phyloP scores from a whole-genome alignment of 2,888 invertebrate genomes.

The Harmothoe impar region DNA sequence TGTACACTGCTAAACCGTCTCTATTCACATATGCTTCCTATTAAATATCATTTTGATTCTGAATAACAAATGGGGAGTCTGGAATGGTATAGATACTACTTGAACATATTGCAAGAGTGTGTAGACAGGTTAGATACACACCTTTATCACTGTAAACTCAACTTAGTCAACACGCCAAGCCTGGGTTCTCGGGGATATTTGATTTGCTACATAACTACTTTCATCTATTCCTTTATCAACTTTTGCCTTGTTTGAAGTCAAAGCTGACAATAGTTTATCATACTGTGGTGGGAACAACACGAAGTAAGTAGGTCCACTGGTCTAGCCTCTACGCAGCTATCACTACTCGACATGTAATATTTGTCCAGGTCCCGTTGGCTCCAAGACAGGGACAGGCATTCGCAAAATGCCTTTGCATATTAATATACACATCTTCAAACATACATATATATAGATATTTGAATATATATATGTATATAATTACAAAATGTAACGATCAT shows the following conservation, averaged over 20 bases:
- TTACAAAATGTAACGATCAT: constrained; percentile 35
- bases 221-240: not conserved
- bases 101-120: not conserved
- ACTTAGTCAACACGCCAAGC: too few species aligned
- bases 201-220: not conserved
- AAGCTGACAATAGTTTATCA: not conserved
- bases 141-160: not conserved
- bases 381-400: not conserved
- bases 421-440: constrained; percentile 31
- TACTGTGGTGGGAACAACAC: not conserved
- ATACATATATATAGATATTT: constrained; percentile 37
- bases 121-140: not conserved
- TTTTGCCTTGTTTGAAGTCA: not conserved
- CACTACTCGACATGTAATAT: not conserved
- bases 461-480: constrained; percentile 18
- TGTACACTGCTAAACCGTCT: not conserved
- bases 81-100: constrained; percentile 19
- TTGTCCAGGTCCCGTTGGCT: not conserved
- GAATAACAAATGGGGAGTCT: not conserved
- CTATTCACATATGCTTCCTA: not conserved
- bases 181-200: too few species aligned
- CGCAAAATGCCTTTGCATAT: constrained; percentile 41
- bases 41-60: constrained; percentile 5
- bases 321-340: not conserved
- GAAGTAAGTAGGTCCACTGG: constrained; percentile 22